Percentiles rank a stretch among this genome's conserved stretches.
phyloP scores from a whole-genome alignment of 1,140 invertebrate genomes.

The Polypedilum pembai region DNA sequence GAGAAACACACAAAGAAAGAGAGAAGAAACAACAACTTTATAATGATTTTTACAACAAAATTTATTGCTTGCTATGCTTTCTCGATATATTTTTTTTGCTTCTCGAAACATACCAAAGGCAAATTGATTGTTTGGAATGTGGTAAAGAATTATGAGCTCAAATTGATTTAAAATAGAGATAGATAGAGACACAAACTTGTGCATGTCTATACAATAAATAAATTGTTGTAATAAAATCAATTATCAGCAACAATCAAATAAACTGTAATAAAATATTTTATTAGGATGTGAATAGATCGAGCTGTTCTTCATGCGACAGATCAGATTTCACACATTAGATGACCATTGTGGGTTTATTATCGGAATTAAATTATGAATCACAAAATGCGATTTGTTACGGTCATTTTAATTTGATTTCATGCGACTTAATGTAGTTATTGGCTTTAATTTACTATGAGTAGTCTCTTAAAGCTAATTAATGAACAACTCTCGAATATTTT shows the following conservation, averaged over 20 bases:
- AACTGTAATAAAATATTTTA: slow-evolving; percentile 23
- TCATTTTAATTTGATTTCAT: slow-evolving; percentile 19
- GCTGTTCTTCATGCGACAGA: background rate
- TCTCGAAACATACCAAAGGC: background rate
- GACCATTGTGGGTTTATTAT: slow-evolving; percentile 6
- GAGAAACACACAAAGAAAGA: background rate
- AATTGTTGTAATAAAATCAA: slow-evolving; percentile 23
- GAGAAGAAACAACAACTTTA: background rate
- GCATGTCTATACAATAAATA: background rate
- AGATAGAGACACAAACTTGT: background rate
- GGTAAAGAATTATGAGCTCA: slow-evolving; percentile 6
- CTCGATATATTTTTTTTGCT: background rate
- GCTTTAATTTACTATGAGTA: background rate
- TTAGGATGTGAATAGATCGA: background rate
- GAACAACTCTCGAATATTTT: background rate
- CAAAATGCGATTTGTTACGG: slow-evolving; percentile 16
- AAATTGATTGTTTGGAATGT: slow-evolving; percentile 5
- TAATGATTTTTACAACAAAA: background rate
- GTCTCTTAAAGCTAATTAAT: background rate
- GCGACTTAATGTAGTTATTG: background rate
- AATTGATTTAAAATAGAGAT: background rate
- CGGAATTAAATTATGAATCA: slow-evolving; percentile 9
- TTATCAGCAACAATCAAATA: slow-evolving; percentile 24
- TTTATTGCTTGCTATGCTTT: background rate
- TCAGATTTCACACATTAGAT: slow-evolving; percentile 24